phyloP scores from a whole-genome alignment of 2,888 invertebrate genomes.

The Ypsolopha sequella region DNA sequence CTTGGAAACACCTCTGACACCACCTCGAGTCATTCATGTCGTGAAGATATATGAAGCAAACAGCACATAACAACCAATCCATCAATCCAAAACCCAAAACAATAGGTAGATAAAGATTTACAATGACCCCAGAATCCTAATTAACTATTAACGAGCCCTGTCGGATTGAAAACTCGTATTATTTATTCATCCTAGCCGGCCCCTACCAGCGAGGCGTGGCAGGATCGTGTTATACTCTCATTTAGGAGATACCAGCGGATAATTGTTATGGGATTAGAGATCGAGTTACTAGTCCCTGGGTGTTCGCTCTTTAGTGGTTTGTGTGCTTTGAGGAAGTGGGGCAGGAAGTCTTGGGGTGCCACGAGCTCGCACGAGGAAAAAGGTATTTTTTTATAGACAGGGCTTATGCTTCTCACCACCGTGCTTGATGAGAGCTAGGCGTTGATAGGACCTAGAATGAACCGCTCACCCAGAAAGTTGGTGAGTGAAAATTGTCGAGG shows the following conservation, averaged over 20 bases:
- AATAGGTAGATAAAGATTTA: neutral
- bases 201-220: conserved; percentile 20
- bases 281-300: conserved; percentile 31
- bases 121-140: neutral
- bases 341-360: too few species aligned
- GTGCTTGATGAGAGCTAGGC: too few species aligned
- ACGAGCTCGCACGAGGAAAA: too few species aligned
- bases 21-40: too few species aligned
- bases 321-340: too few species aligned
- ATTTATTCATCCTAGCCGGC: conserved; percentile 1
- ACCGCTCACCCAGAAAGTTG: too few species aligned
- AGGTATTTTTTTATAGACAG: too few species aligned
- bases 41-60: too few species aligned
- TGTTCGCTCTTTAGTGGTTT: neutral
- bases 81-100: neutral
- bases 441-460: too few species aligned
- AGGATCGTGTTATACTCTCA: conserved; percentile 51
- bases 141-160: conserved; percentile 1
- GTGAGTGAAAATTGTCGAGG: too few species aligned
- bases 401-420: too few species aligned
- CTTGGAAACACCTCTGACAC: too few species aligned
- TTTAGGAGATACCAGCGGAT: conserved; percentile 33
- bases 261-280: conserved; percentile 43
- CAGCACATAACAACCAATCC: neutral
- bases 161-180: neutral